These are phyloP conservation scores for Neogobius melanostomus DNA, from an alignment of 2,113 vertebrate genomes.

Conservation along the genomic window DNA sequence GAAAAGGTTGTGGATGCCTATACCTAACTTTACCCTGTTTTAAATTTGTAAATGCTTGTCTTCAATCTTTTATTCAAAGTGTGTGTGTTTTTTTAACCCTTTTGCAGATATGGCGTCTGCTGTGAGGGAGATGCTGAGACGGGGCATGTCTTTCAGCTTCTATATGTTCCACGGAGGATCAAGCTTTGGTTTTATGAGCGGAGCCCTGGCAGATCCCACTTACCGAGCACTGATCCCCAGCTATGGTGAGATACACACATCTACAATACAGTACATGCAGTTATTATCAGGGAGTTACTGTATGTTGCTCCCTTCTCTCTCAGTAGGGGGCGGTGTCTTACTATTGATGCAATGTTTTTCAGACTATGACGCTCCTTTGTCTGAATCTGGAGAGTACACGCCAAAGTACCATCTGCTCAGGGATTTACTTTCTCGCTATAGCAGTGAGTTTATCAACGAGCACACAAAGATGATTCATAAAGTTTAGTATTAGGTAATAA, in stretches of 20 bases:
- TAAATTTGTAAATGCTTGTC: too few relatives aligned
- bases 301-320: neutral
- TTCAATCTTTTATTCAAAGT: too few relatives aligned
- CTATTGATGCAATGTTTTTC: slow-evolving; percentile 41
- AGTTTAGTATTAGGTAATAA: neutral
- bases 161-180: slow-evolving; percentile 98
- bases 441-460: slow-evolving; percentile 70
- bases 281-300: neutral
- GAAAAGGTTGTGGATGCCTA: neutral
- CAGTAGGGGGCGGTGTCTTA: slow-evolving; percentile 49
- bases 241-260: slow-evolving; percentile 78
- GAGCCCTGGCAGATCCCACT: slow-evolving; percentile 80
- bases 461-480: neutral
- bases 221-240: slow-evolving; percentile 89
- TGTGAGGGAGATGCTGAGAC: slow-evolving; percentile 77
- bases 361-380: slow-evolving; percentile 94
- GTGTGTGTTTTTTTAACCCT: neutral
- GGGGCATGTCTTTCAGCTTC: slow-evolving; percentile 88
- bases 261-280: neutral
- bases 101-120: slow-evolving; percentile 83
- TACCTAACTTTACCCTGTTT: too few relatives aligned
- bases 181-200: slow-evolving; percentile 92
- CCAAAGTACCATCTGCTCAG: slow-evolving; percentile 88
- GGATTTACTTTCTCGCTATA: slow-evolving; percentile 79
- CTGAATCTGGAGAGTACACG: slow-evolving; percentile 93